Base-by-base conservation (phyloP, 2,888 invertebrate genomes). In the Drosophila percnosoma region DNA sequence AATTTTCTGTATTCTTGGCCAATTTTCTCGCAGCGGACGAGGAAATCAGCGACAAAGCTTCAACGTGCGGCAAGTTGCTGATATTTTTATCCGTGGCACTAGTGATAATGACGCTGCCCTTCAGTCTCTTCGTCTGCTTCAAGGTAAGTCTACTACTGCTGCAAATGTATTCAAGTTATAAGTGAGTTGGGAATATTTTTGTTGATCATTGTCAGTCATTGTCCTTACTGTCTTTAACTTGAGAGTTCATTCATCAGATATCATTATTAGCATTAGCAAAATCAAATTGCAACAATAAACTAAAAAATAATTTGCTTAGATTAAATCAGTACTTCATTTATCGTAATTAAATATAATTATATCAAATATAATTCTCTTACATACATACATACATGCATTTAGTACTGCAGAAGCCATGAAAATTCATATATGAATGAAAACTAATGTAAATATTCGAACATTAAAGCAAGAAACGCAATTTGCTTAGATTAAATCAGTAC, bases 101-200 rank as follows among this genome's bases (percentile, higher is more conserved):
- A 40, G 97, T 98, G 40, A 92, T 96, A 27, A 81, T 97, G 42
- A 98, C 98, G 1, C 96, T 98, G 95, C 98, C 98, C 0, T 97
- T 99, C 90, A 98, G 98, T 0, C 94, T 99, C 7, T 96, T 98
- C 92, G 95, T 98, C 67, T 98, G 98, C 92, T 97, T 98, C 92
- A 98, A 98, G 96, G 98, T 98, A 94, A 94, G 94, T 69, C 27
- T 36, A 31, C 34, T 24, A 31, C 36, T 31, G 15, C 21, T 7
- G 13, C 27, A 24, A 2, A 24, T 24, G 0, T 27, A 2, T 24
- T 24, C 2, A 24, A 24, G 2, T 24, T 24, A 4, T 27, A 27
- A 27, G 11, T 21, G n/a, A 21, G n/a, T 10, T 36, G 6, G 6
- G 0, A 36, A 36, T 36, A 15, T 36, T 7, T 7, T 8, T 2